Percentiles rank a stretch among this genome's conserved stretches.
These are phyloP conservation scores for Dendrolimus punctatus DNA, from an alignment of 1,140 invertebrate species.

Conservation along the genomic window DNA sequence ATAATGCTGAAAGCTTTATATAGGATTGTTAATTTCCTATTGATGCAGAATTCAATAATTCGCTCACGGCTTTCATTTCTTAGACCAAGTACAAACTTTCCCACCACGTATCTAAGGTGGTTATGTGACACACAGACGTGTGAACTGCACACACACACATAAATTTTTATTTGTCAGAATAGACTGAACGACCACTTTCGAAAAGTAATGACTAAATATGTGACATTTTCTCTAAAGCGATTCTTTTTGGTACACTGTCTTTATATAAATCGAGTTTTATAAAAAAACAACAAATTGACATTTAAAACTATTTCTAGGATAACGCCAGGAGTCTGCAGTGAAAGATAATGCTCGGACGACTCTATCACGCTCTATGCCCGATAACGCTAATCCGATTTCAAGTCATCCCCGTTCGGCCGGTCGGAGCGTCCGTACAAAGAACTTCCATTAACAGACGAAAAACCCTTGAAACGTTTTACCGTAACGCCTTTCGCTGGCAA, in stretches of 20 bases:
- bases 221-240: no score
- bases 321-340: slow-evolving; percentile 17
- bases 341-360: slow-evolving; percentile 43
- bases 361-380: slow-evolving; percentile 41
- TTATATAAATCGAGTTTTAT: background rate
- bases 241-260: background rate
- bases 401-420: slow-evolving; percentile 42
- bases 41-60: no score
- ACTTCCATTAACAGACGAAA: slow-evolving; percentile 63
- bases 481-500: slow-evolving; percentile 40
- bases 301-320: slow-evolving; percentile 10
- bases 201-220: no score
- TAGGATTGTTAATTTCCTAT: no score
- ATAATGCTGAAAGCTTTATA: no score
- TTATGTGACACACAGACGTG: no score
- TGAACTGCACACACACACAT: no score
- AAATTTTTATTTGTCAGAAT: no score
- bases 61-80: no score
- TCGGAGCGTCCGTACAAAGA: slow-evolving; percentile 57
- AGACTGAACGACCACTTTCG: no score
- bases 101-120: no score
- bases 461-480: slow-evolving; percentile 50
- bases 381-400: slow-evolving; percentile 58
- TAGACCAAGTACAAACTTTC: no score
- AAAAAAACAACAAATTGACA: background rate